Base-by-base conservation (phyloP, 2,888 invertebrate species). In the Clanis bilineata region DNA sequence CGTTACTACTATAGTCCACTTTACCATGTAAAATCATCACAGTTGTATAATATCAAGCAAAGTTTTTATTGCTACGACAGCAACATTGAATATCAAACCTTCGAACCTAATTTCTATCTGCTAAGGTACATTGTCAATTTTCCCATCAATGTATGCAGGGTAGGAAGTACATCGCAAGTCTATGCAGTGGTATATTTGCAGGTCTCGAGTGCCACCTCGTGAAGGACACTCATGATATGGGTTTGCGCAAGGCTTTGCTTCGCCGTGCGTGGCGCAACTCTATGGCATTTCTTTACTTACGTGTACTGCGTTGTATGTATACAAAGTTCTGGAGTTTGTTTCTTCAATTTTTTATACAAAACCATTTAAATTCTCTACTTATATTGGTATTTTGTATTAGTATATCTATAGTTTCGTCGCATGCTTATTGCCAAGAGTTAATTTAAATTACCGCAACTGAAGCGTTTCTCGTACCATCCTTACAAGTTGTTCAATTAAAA, bases 161-260 rank as follows among this genome's bases (percentile, higher is more conserved):
- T 32, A 32, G n/a, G 25, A 47, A 7, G 51, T 41, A 41, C 15
- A 36, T 4, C 22, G 23, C 12, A 32, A 38, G 10, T n/a, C 43
- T n/a, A n/a, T 23, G 32, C 28, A 41, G 38, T 36, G 4, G 25
- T 5, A n/a, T 23, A 3, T 25, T 38, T 3, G 45, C 18, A 7
- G 3, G 10, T 28, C 3, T 21, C 23, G 15, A 36, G 18, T 18
- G 7, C 23, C 36, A 22, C 21, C 15, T 38, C 7, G 15, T 57
- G 45, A 57, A 57, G 45, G 38, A 25, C 57, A 45, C 45, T 57
- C 38, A 41, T 41, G 36, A 22, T 36, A 21, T 32, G 57, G 36
- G 36, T 36, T 57, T 57, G 57, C 36, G 57, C 23, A 57, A 57
- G 12, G 1, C 15, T 25, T 23, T 18, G 25, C 9, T 43, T n/a